Conservation (phyloP, 2,888 invertebrate species). For the Drosophila lutescens region DNA sequence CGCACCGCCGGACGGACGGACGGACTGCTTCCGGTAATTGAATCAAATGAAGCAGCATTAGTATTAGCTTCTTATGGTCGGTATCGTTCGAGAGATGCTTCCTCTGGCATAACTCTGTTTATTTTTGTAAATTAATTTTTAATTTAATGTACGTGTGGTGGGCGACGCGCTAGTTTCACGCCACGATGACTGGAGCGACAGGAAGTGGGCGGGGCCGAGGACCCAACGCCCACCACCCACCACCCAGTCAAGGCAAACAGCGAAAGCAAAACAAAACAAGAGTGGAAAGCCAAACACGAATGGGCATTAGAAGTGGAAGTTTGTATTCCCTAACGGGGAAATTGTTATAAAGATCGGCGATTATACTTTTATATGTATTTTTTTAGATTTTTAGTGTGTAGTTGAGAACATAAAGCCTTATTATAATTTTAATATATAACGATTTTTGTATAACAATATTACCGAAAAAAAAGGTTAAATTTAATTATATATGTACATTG, state of each 20-base stretch:
- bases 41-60: conserved; percentile 80
- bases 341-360: background rate
- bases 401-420: no score
- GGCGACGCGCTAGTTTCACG: conserved; percentile 52
- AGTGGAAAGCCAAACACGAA: conserved; percentile 30
- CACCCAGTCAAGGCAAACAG: conserved; percentile 30
- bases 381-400: no score
- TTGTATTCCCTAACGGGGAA: conserved; percentile 16
- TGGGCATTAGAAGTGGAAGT: background rate
- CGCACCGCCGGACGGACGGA: conserved; percentile 15
- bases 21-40: conserved; percentile 74
- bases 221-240: background rate
- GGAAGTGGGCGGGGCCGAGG: conserved; percentile 31
- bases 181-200: conserved; percentile 30
- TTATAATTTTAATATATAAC: no score
- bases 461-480: background rate
- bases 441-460: no score
- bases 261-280: conserved; percentile 45
- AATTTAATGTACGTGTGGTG: conserved; percentile 72
- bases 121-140: conserved; percentile 78
- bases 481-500: no score
- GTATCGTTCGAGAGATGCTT: conserved; percentile 30
- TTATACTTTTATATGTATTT: background rate
- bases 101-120: conserved; percentile 66
- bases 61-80: conserved; percentile 77